Base-by-base conservation (phyloP, 2,113 vertebrate genomes). In the Albula glossodonta region DNA sequence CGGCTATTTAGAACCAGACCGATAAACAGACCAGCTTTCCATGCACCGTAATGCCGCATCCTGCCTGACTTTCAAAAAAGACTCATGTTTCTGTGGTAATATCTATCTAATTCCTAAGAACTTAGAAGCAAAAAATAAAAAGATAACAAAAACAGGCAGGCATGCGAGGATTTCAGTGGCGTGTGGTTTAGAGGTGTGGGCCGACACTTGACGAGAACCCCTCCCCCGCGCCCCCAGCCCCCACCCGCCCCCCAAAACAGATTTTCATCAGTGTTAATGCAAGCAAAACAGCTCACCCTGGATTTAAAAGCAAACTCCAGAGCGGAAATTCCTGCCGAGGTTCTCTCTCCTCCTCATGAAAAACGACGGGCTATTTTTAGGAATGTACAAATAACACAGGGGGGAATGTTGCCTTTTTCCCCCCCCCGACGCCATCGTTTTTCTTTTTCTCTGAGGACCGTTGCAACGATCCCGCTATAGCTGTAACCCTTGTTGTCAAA, bases 281-380 rank as follows among this genome's bases (percentile, higher is more conserved):
- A 60, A 83, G 82, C 5, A 79, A 78, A 79, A 19, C n/a, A 60
- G 52, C 50, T 57, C 6, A 41, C 11, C 9, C 10, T 41, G 78
- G 48, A 52, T 52, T 79, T 53, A 51, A 74, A 17, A 15, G 48
- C 25, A 79, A 84, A 78, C 74, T 31, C 77, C 48, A 52, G 25
- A 78, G 52, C 82, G 82, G 82, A 87, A 84, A 87, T 87, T 87
- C 86, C 83, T 79, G 82, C 70, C n/a, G 51, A 56, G 19, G 74
- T 56, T 70, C 49, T 80, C 60, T 80, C 25, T 22, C 53, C 85
- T 80, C 50, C 49, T 74, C 52, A 83, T 63, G 41, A 51, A 50
- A 80, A 87, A 80, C 82, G 79, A 41, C 8, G 53, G 52, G 49
- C 82, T 87, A 87, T 87, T 87, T 87, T 87, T 84, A 87, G 86